Conservation (phyloP, 2,113 vertebrate genomes). For the Vidua macroura region DNA sequence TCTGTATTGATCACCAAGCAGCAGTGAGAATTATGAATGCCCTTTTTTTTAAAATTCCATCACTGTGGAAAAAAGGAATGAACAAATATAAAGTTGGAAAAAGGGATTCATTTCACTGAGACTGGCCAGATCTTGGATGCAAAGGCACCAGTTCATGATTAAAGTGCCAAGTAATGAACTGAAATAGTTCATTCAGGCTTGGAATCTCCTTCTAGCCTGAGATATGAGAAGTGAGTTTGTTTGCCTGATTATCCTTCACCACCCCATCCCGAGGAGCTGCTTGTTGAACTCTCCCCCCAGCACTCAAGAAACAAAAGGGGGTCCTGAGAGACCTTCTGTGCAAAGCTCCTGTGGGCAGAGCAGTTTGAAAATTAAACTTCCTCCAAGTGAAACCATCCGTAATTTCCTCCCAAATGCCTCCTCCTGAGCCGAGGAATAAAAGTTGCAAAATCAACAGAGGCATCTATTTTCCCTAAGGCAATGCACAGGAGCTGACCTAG, state of each 20-base stretch:
- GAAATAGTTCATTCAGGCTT: background rate
- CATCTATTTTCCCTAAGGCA: background rate
- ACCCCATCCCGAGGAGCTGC: background rate
- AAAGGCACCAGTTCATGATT: background rate
- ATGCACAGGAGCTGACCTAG: slow-evolving; percentile 48
- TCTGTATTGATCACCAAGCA: background rate
- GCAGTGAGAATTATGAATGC: background rate
- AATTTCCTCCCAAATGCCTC: slow-evolving; percentile 25
- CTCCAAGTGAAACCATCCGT: background rate
- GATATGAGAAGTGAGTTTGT: background rate
- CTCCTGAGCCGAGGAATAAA: background rate
- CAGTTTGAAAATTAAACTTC: slow-evolving; percentile 11
- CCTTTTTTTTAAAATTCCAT: background rate
- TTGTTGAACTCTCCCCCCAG: background rate
- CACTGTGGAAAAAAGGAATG: background rate
- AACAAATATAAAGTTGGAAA: background rate
- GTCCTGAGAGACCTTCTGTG: background rate
- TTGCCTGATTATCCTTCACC: background rate
- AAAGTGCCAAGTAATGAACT: background rate
- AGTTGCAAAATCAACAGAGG: slow-evolving; percentile 9
- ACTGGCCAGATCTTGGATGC: background rate
- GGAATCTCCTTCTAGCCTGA: background rate
- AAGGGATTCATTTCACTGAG: background rate
- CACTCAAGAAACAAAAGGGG: background rate
- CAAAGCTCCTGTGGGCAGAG: background rate